A percentile compares a stretch with the other conserved stretches of the same genome.
Conservation (phyloP, 2,888 invertebrate species). For the Sinohyriopsis cumingii region DNA sequence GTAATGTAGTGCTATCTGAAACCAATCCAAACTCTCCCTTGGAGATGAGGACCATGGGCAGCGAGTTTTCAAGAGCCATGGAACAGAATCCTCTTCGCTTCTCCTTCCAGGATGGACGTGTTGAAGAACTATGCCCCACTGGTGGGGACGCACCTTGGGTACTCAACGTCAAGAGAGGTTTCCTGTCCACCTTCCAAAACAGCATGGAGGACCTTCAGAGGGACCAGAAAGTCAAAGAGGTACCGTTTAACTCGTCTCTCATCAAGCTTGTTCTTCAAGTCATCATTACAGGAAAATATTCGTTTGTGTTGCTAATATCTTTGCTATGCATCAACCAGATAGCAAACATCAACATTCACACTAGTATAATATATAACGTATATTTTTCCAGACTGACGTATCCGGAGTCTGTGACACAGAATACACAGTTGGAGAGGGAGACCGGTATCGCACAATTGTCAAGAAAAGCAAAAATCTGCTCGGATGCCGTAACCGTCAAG, state of each 20-base stretch:
- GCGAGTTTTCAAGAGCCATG: slow-evolving; percentile 74
- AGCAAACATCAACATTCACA: not conserved
- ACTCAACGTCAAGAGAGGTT: slow-evolving; percentile 91
- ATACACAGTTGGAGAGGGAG: slow-evolving; percentile 74
- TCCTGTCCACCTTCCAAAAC: slow-evolving; percentile 90
- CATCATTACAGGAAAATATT: too few relatives aligned
- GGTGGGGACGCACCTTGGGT: slow-evolving; percentile 86
- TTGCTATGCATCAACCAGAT: too few relatives aligned
- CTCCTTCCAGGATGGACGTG: slow-evolving; percentile 83
- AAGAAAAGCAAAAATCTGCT: slow-evolving; percentile 66
- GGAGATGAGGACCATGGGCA: slow-evolving; percentile 25
- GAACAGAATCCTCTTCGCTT: slow-evolving; percentile 83
- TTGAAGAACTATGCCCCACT: slow-evolving; percentile 85
- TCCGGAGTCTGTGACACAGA: slow-evolving; percentile 86
- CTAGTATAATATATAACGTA: not conserved
- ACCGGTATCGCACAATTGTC: slow-evolving; percentile 52
- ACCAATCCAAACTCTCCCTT: slow-evolving; percentile 53
- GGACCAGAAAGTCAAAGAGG: slow-evolving; percentile 56
- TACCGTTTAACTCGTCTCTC: slow-evolving; percentile 7
- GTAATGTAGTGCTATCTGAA: slow-evolving; percentile 66
- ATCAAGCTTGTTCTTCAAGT: too few relatives aligned
- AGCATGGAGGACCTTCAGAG: slow-evolving; percentile 88
- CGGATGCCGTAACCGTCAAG: slow-evolving; percentile 62
- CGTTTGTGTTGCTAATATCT: too few relatives aligned
- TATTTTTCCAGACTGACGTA: slow-evolving; percentile 79